These are phyloP conservation scores for Lumbricus terrestris DNA, from an alignment of 2,888 invertebrate species.

Conservation along the genomic window DNA sequence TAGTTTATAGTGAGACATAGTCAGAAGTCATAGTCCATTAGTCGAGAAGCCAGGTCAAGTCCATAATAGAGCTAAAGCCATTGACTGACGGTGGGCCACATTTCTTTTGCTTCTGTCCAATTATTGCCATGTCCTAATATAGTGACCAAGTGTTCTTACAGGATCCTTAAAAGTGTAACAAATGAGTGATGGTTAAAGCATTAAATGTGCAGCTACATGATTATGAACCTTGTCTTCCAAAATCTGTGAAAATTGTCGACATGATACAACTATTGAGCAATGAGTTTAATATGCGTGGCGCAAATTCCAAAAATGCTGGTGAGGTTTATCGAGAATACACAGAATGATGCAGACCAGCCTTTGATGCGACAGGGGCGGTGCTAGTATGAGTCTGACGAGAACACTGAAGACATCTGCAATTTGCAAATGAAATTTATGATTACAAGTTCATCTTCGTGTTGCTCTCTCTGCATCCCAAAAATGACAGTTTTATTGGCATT, in stretches of 20 bases:
- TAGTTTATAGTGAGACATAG: too few relatives aligned
- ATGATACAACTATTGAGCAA: neutral
- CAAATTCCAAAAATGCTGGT: neutral
- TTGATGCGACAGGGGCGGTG: neutral
- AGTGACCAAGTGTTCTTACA: neutral
- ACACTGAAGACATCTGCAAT: neutral
- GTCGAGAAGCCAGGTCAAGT: too few relatives aligned
- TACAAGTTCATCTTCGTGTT: neutral
- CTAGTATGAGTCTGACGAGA: too few relatives aligned
- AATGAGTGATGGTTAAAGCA: neutral
- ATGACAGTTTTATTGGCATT: neutral
- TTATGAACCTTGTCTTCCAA: too few relatives aligned
- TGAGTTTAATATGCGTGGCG: neutral
- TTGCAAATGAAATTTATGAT: neutral
- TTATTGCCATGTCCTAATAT: too few relatives aligned
- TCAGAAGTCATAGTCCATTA: too few relatives aligned
- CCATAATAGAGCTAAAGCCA: neutral
- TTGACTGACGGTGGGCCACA: neutral
- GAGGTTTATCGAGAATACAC: too few relatives aligned
- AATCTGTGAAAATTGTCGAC: neutral
- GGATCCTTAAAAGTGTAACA: neutral
- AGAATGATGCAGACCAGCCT: too few relatives aligned
- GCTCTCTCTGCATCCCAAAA: neutral
- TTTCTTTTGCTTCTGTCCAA: too few relatives aligned
- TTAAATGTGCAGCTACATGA: neutral